Base-by-base conservation (phyloP, 2,113 vertebrate species). In the Callipepla squamata region DNA sequence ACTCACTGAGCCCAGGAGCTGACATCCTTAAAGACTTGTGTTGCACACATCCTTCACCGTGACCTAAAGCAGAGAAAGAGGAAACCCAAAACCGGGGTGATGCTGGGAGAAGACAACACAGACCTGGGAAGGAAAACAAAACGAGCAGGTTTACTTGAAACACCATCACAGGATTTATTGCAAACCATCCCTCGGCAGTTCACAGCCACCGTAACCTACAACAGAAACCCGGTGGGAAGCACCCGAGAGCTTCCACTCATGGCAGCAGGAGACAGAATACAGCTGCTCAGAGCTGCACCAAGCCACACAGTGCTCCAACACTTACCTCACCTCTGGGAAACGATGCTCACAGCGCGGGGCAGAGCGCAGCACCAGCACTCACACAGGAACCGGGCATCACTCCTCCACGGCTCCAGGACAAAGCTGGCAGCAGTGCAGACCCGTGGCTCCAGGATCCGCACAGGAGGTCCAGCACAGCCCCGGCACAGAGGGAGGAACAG, bases 21-120 rank as follows among this genome's bases (percentile, higher is more conserved):
- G 21, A 7, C 6, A 15, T 13, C 61, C n/a, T 28, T 12, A 63
- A 38, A 2, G 3, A 16, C 3, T 0, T 0, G 18, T 1, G 22
- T 3, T 2, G 0, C 0, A n/a, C 0, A 4, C 0, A 1, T 25
- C 66, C 76, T 28, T 25, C 26, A 47, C 44, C 38, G 34, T 0
- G 4, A 63, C 48, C 6, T 53, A 23, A 53, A 68, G 25, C 51
- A 66, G 21, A 38, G 42, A 22, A 16, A 23, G 25, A 72, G 36
- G 57, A n/a, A 55, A 14, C 38, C 12, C 61, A 3, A 65, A 36
- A 0, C 0, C 9, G 36, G 62, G 20, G 59, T 58, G 42, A 74
- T 26, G 20, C 26, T 76, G 70, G 63, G 76, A 80, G 73, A 80
- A 76, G 45, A 69, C n/a, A 91, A 30, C 0, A 0, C 17, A 25